Evolutionary conservation across 2,888 invertebrate genomes (phyloP).

Genomic region (Pecten maximus): DNA sequence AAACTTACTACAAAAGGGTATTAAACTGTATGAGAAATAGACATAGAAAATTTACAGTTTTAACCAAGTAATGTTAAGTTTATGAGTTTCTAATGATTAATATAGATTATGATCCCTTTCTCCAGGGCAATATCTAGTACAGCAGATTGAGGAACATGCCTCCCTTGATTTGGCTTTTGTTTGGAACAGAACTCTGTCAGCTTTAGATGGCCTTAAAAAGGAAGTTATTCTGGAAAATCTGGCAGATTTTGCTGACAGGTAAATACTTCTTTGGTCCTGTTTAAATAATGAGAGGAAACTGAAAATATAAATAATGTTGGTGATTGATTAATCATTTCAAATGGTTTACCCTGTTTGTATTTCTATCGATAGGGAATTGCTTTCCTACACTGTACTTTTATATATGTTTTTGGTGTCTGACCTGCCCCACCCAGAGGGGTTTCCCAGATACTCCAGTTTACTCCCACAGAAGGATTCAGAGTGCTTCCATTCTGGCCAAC

Average conservation of each 20-base stretch:
- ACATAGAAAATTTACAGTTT: background rate
- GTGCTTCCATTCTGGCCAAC: no score
- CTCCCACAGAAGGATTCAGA: no score
- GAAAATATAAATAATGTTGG: no score
- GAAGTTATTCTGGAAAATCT: conserved; percentile 77
- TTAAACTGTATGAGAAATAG: no score
- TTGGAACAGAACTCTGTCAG: conserved; percentile 82
- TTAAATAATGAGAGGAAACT: background rate
- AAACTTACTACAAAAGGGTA: no score
- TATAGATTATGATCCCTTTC: conserved; percentile 42
- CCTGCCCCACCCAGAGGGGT: no score
- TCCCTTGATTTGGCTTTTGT: conserved; percentile 83
- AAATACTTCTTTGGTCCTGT: background rate
- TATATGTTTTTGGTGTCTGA: no score
- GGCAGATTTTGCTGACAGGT: conserved; percentile 70
- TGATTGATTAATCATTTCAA: no score
- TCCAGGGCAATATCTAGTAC: conserved; percentile 82
- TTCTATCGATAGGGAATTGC: no score
- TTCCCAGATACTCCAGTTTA: no score
- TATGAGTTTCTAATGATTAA: background rate
- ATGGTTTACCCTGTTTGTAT: no score
- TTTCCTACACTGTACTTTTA: no score
- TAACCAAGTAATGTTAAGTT: background rate
- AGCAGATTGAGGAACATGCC: conserved; percentile 74
- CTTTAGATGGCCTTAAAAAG: conserved; percentile 65